Conservation (phyloP, 2,888 invertebrate species). For the Strigamia crassipes region DNA sequence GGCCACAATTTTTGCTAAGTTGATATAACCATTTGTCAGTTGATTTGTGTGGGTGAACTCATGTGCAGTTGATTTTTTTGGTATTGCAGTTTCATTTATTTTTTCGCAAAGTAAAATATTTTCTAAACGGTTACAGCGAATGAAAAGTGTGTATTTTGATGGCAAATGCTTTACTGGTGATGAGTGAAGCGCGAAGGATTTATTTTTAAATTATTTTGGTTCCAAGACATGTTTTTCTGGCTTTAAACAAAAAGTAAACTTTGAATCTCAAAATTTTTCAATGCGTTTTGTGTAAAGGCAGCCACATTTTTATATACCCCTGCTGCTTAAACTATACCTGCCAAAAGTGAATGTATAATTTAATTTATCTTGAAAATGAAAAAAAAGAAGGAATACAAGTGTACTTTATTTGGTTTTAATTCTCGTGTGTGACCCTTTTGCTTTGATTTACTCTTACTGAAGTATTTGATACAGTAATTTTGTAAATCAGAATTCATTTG, state of each 20-base stretch:
- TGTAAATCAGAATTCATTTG: not conserved
- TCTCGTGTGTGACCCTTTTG: not conserved
- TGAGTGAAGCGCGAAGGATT: not conserved
- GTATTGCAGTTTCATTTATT: not conserved
- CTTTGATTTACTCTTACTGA: not conserved
- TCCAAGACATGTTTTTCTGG: not conserved
- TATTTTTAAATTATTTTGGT: not conserved
- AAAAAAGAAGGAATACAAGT: not conserved
- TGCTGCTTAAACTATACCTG: slow-evolving; percentile 37
- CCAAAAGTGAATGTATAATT: slow-evolving; percentile 32
- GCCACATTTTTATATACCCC: slow-evolving; percentile 36
- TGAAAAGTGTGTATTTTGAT: not conserved
- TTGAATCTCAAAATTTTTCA: slow-evolving; percentile 16
- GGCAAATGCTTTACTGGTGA: not conserved
- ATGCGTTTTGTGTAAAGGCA: not conserved
- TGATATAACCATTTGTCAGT: not conserved
- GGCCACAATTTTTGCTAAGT: not conserved
- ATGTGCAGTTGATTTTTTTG: not conserved
- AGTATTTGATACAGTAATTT: not conserved
- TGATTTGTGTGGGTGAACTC: not conserved
- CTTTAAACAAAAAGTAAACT: not conserved
- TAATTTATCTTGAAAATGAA: slow-evolving; percentile 2
- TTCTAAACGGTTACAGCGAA: not conserved
- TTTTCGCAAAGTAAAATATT: not conserved
- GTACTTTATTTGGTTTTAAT: not conserved